Conservation (phyloP, 53 echinoderm and acorn worm species). For the Glandiceps talaboti region DNA sequence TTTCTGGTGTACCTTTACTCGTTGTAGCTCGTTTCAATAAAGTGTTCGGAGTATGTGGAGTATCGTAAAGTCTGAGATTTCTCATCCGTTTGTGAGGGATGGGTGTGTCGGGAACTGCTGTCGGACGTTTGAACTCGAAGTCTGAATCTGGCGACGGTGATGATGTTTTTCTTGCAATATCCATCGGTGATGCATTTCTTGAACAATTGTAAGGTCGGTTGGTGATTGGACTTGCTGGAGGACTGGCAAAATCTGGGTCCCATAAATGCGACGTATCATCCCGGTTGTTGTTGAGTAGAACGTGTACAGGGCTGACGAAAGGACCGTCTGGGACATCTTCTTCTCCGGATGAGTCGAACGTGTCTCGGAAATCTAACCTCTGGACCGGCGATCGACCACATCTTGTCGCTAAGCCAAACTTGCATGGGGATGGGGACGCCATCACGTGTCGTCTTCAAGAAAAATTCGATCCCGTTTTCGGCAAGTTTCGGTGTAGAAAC, state of each 20-base stretch:
- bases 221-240: background rate
- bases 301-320: background rate
- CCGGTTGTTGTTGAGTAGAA: background rate
- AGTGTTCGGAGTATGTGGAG: conserved; percentile 94
- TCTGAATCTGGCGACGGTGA: background rate
- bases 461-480: background rate
- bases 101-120: conserved; percentile 17
- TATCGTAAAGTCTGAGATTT: conserved; percentile 83
- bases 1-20: background rate
- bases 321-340: background rate
- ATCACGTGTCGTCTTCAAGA: background rate
- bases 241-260: background rate
- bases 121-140: background rate
- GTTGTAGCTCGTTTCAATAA: conserved; percentile 32
- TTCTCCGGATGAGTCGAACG: background rate
- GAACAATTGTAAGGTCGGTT: background rate
- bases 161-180: background rate
- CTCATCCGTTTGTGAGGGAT: conserved; percentile 76
- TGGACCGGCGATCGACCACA: conserved; percentile 44
- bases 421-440: background rate
- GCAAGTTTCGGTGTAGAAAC: background rate
- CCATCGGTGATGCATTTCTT: background rate
- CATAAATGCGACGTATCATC: background rate
- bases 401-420: background rate
- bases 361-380: conserved; percentile 63